A percentile compares a stretch with the other conserved stretches of the same genome.
phyloP scores from a whole-genome alignment of 1,140 invertebrate genomes.

The Halesus radiatus region DNA sequence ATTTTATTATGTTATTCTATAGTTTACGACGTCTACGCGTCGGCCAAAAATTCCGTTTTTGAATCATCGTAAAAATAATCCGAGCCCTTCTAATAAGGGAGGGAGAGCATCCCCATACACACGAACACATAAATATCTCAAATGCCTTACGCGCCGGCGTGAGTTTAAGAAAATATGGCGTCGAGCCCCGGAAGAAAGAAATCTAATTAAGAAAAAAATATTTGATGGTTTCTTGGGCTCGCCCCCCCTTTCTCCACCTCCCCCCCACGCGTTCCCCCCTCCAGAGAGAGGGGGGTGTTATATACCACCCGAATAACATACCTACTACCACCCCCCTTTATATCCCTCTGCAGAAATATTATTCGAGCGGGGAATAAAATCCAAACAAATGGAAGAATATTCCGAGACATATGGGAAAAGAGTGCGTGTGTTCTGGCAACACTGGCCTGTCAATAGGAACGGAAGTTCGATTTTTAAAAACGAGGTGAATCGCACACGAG shows the following conservation, averaged over 20 bases:
- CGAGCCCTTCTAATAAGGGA: background rate
- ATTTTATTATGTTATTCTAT: too few species aligned
- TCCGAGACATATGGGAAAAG: conserved; percentile 30
- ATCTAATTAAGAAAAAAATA: conserved; percentile 59
- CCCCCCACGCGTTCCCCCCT: background rate
- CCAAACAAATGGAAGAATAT: conserved; percentile 32
- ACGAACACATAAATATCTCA: background rate
- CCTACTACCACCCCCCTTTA: background rate
- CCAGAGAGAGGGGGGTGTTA: background rate
- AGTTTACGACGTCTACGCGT: too few species aligned
- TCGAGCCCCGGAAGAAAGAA: conserved; percentile 54
- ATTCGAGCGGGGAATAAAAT: conserved; percentile 32
- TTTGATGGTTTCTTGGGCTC: conserved; percentile 52
- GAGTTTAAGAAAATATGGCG: conserved; percentile 36
- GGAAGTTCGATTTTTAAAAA: conserved; percentile 36
- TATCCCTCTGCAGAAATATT: conserved; percentile 16
- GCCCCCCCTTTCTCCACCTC: background rate
- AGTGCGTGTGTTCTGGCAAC: conserved; percentile 12
- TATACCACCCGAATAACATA: background rate
- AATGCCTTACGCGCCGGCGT: conserved; percentile 7
- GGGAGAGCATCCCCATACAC: background rate
- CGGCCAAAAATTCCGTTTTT: background rate
- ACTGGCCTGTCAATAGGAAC: conserved; percentile 32
- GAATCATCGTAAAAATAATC: background rate
- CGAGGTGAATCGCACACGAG: background rate